Conservation (phyloP, 2,888 invertebrate genomes). For the Spisula solida region DNA sequence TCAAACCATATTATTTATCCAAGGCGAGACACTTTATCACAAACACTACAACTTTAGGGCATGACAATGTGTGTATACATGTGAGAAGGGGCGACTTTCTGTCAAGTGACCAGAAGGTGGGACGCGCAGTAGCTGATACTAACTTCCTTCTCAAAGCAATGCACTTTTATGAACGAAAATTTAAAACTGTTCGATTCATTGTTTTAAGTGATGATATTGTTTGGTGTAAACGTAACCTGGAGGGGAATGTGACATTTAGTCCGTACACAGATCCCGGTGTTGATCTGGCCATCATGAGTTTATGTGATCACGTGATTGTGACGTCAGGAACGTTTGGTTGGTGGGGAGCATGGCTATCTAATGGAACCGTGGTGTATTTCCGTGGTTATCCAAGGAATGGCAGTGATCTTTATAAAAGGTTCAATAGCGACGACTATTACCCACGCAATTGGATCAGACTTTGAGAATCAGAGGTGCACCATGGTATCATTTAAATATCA, state of each 20-base stretch:
- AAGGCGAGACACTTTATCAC: not conserved
- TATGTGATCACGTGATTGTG: constrained; percentile 20
- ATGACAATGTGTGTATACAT: not conserved
- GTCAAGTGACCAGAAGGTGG: not conserved
- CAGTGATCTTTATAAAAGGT: not conserved
- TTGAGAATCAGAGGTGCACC: too few species aligned
- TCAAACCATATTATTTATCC: not conserved
- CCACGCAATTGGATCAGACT: constrained; percentile 2
- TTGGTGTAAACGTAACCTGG: not conserved
- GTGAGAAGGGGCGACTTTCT: constrained; percentile 1
- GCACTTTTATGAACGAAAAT: not conserved
- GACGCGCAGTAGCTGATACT: not conserved
- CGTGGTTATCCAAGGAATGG: not conserved
- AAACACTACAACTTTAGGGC: not conserved
- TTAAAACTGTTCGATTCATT: not conserved
- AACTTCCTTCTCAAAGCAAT: not conserved
- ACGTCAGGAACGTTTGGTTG: constrained; percentile 27
- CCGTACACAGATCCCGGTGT: not conserved
- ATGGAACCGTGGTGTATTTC: too few species aligned
- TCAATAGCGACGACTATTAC: constrained; percentile 7
- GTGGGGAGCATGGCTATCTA: not conserved
- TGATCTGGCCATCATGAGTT: constrained; percentile 13
- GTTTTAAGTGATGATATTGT: constrained; percentile 18
- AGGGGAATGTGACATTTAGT: not conserved
- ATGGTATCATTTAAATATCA: too few species aligned